Base-by-base conservation (phyloP, 2,113 vertebrate genomes). In the Amblyornis subalaris region DNA sequence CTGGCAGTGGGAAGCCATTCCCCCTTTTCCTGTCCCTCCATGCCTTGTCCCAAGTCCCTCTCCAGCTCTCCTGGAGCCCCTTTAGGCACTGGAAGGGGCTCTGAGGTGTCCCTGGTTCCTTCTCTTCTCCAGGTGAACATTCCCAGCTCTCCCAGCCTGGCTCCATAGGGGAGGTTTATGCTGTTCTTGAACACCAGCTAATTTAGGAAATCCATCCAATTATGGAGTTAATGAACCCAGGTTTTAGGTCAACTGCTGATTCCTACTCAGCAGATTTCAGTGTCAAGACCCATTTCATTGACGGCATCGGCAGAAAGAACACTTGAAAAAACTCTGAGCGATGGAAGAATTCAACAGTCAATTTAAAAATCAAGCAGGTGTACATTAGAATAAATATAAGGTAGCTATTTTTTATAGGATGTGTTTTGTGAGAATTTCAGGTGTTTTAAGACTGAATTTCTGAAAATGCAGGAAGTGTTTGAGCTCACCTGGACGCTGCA, bases 301-400 rank as follows among this genome's bases (percentile, higher is more conserved):
- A 14, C 0, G 2, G 40, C 29, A 9, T 14, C 0, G 3, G 28
- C 36, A 57, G 44, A 6, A 54, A 11, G 18, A 60, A 7, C 29
- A 2, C 38, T 57, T 76, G 35, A 0, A 44, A 29, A 45, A 57
- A 14, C 17, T 80, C 40, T 42, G 62, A n/a, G 45, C 0, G 0
- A 17, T 4, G 1, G 0, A 25, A 60, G 20, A 57, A 35, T 76
- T 22, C 14, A 72, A 31, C 16, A 2, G 11, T 24, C 31, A 2
- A 6, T 33, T 5, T 26, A 18, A 50, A 25, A 62, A 38, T 14
- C 33, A 35, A 38, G n/a, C 4, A 42, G 29, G 14, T 7, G 3
- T 5, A 4, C 6, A 2, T 57, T 35, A 40, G 51, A 21, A 24
- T 50, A 22, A 54, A 54, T 28, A 28, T 35, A 12, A 4, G 16